Base-by-base conservation (phyloP, 2,113 vertebrate genomes). In the Colius striatus region DNA sequence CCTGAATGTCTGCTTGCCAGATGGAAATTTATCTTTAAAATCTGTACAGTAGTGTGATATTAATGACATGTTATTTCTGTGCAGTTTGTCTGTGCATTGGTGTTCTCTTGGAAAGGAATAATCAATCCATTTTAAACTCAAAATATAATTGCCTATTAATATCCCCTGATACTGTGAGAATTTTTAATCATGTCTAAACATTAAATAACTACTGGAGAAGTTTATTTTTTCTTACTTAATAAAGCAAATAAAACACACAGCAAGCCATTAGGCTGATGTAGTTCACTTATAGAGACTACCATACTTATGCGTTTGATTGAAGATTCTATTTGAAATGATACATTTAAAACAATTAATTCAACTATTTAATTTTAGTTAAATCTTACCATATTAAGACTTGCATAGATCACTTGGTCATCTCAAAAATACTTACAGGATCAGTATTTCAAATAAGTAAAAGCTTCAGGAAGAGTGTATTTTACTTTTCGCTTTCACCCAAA, bases 1-100 rank as follows among this genome's bases (percentile, higher is more conserved):
- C 89, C 92, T 87, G 89, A 53, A 76, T 43, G 61, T 96, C 95
- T 97, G 97, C 53, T 94, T 96, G 91, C 96, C 96, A 97, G 96
- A 97, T 97, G 95, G 88, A 87, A 81, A 93, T 94, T 96, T 87
- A 96, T 96, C 90, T 94, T 92, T 86, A 74, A 91, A 95, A 94
- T 97, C 95, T 95, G 70, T 93, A 94, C 90, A 94, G 94, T 94
- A 97, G 90, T 95, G 72, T 92, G 86, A 84, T 84, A 85, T 89
- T 71, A 68, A 92, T 96, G 94, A 95, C 91, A 87, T 94, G 86
- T 94, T 96, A 92, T 96, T 94, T 87, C 80, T 95, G 26, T 76
- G 74, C 71, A 74, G 71, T 68, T 82, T 93, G 29, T 75, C 87
- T 89, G 53, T 89, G 34, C 48, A 54, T 58, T 78, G 68, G 27